A percentile compares a stretch with the other conserved stretches of the same genome.
These are phyloP conservation scores for Lissonota sp. DNA, from an alignment of 2,888 invertebrate species.

Conservation along the genomic window DNA sequence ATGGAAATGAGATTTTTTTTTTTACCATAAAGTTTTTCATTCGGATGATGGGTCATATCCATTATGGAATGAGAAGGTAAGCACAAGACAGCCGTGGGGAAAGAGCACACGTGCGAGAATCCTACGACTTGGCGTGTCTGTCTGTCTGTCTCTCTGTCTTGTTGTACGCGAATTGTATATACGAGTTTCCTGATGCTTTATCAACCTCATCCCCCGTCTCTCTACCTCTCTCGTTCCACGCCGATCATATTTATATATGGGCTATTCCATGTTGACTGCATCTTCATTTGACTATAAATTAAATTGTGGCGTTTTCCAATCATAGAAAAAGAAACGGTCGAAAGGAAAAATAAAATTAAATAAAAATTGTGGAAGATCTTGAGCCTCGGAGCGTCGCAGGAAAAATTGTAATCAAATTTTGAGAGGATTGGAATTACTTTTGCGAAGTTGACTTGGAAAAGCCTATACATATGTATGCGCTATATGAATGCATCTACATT, in stretches of 20 bases:
- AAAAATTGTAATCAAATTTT: too few species aligned
- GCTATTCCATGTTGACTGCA: too few species aligned
- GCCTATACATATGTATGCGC: too few species aligned
- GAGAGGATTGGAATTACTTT: too few species aligned
- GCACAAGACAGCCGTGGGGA: background rate
- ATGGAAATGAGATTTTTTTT: background rate
- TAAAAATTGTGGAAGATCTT: too few species aligned
- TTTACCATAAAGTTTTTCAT: background rate
- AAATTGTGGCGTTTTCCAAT: too few species aligned
- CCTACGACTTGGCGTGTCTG: conserved; percentile 24
- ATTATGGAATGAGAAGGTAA: conserved; percentile 7
- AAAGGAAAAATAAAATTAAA: too few species aligned
- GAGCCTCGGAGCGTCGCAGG: too few species aligned
- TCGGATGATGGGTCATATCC: background rate
- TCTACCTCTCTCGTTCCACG: background rate
- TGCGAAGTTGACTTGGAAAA: too few species aligned
- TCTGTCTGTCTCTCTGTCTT: conserved; percentile 44
- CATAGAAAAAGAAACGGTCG: too few species aligned
- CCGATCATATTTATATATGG: too few species aligned
- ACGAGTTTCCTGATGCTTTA: conserved; percentile 27
- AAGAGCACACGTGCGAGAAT: conserved; percentile 22
- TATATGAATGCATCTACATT: background rate
- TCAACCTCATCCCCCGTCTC: background rate
- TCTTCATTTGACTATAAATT: too few species aligned
- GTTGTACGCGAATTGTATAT: conserved; percentile 28